Conservation (phyloP, 2,113 vertebrate species). For the Phalacrocorax carbo region DNA sequence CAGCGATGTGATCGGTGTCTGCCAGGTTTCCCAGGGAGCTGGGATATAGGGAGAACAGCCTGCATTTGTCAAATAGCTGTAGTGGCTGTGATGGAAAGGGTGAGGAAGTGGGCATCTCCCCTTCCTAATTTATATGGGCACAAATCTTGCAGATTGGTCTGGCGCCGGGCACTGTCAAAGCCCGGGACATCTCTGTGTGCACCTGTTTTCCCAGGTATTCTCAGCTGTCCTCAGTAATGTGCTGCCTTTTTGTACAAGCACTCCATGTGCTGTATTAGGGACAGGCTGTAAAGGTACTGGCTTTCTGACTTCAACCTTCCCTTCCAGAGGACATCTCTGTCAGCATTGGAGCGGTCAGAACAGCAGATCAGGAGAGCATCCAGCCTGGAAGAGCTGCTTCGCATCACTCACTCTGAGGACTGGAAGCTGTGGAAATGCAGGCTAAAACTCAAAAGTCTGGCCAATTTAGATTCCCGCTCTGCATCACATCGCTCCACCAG, state of each 20-base stretch:
- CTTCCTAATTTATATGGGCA: background rate
- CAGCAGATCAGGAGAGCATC: slow-evolving; percentile 85
- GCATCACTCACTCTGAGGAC: slow-evolving; percentile 88
- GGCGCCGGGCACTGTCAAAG: background rate
- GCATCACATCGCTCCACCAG: slow-evolving; percentile 88
- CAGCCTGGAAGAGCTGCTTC: slow-evolving; percentile 90
- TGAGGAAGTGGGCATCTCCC: background rate
- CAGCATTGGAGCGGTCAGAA: slow-evolving; percentile 83
- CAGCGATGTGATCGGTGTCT: rapidly evolving
- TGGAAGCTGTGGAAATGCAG: slow-evolving; percentile 96
- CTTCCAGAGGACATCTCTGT: slow-evolving; percentile 66
- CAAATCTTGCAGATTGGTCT: background rate
- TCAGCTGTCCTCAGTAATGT: background rate
- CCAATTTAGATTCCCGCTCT: slow-evolving; percentile 74
- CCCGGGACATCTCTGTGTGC: background rate
- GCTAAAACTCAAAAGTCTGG: slow-evolving; percentile 81
- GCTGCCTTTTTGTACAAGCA: background rate
- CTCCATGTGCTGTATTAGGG: background rate
- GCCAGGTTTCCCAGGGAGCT: background rate
- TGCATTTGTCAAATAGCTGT: background rate
- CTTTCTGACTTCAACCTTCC: background rate
- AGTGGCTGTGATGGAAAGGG: background rate
- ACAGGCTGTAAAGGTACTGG: background rate
- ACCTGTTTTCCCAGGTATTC: background rate
- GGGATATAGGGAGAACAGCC: background rate